Evolutionary conservation across 2,797 vertebrate genomes (phyloP).

Genomic region (Lerista edwardsae): DNA sequence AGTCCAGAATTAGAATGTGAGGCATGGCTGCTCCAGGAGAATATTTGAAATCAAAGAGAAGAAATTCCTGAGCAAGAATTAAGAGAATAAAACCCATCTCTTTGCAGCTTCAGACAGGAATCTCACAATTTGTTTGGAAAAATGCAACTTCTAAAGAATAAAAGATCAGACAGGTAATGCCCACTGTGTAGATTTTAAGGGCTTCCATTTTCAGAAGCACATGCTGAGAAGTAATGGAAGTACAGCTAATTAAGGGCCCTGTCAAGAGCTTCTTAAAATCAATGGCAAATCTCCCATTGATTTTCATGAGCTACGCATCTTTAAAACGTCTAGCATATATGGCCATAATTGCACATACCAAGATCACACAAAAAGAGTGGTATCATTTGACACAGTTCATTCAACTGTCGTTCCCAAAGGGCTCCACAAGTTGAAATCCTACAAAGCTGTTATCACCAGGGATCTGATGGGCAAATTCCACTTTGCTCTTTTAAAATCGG

Average conservation of each 20-base stretch:
- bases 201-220: neutral
- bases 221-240: neutral
- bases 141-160: neutral
- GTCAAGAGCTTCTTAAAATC: constrained; percentile 3
- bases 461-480: too few relatives aligned
- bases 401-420: neutral
- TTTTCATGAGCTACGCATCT: neutral
- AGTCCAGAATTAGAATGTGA: constrained; percentile 7
- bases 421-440: neutral
- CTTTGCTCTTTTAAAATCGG: too few relatives aligned
- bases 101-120: neutral
- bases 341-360: neutral
- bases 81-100: neutral
- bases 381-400: neutral
- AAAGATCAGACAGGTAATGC: neutral
- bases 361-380: neutral
- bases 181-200: neutral
- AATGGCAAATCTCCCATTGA: neutral
- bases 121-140: neutral
- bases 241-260: neutral
- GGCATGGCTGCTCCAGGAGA: neutral
- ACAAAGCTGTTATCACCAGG: neutral
- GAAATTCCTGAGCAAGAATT: neutral
- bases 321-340: neutral
- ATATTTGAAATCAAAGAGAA: neutral